phyloP scores from a whole-genome alignment of 2,113 vertebrate species.

The Muntiacus muntjak region DNA sequence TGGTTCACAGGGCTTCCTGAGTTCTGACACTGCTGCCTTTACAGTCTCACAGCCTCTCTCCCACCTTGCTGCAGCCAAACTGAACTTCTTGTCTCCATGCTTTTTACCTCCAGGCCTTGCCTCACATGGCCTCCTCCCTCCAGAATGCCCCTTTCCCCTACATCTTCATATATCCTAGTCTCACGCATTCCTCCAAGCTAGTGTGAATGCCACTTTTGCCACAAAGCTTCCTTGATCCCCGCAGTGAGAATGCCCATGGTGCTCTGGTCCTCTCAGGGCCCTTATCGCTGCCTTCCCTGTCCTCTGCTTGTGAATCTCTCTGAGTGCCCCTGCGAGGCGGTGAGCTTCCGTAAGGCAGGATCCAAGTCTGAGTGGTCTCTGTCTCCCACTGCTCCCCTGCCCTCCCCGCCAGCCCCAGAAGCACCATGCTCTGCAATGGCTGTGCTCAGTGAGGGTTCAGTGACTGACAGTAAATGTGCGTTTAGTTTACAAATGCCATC shows the following conservation, averaged over 20 bases:
- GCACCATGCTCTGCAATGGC: not conserved
- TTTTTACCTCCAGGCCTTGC: not conserved
- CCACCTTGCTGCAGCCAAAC: not conserved
- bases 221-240: not conserved
- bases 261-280: not conserved
- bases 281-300: not conserved
- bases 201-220: not conserved
- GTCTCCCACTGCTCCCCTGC: not conserved
- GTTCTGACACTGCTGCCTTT: not conserved
- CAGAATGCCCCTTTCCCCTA: not conserved
- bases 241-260: not conserved
- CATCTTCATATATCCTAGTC: not conserved
- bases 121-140: not conserved
- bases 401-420: not conserved
- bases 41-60: not conserved
- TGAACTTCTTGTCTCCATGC: not conserved
- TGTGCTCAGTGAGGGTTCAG: not conserved
- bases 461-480: not conserved
- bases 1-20: not conserved
- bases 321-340: not conserved
- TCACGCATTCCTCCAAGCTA: not conserved
- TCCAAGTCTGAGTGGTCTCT: not conserved
- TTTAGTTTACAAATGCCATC: not conserved
- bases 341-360: not conserved
- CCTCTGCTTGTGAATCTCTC: not conserved